Evolutionary conservation across 2,888 invertebrate species (phyloP).

Genomic region (Drosophila nigricruria): DNA sequence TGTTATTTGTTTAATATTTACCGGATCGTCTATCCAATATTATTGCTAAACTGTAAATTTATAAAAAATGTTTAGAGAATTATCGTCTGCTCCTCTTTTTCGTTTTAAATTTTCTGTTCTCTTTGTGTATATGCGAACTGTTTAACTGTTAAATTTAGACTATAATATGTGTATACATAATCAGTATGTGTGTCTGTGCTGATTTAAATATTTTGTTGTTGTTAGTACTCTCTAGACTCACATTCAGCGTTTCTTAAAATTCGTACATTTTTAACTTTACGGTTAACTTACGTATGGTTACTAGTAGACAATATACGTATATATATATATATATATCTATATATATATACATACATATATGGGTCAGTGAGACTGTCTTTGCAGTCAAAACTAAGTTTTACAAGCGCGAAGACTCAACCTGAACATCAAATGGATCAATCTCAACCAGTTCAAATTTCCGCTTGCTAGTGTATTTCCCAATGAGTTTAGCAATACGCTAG

Average conservation of each 20-base stretch:
- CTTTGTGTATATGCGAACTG: slow-evolving; percentile 30
- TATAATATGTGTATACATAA: slow-evolving; percentile 59
- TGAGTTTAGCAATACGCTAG: slow-evolving; percentile 25
- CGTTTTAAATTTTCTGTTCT: slow-evolving; percentile 15
- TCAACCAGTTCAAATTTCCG: slow-evolving; percentile 22
- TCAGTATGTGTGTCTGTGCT: slow-evolving; percentile 31
- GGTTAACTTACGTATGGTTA: slow-evolving; percentile 74
- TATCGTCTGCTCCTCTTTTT: slow-evolving; percentile 13
- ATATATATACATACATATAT: slow-evolving; percentile 9
- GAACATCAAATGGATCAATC: slow-evolving; percentile 27
- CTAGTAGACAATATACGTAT: slow-evolving; percentile 33
- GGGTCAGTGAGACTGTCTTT: slow-evolving; percentile 15
- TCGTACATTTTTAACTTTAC: slow-evolving; percentile 79
- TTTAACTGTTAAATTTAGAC: slow-evolving; percentile 56
- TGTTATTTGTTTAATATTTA: slow-evolving; percentile 17
- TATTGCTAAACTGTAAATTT: slow-evolving; percentile 62
- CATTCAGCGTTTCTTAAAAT: slow-evolving; percentile 82
- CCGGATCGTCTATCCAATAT: slow-evolving; percentile 22
- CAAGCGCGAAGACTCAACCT: slow-evolving; percentile 34
- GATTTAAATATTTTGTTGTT: slow-evolving; percentile 13
- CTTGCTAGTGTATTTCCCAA: slow-evolving; percentile 1
- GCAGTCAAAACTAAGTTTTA: slow-evolving; percentile 40
- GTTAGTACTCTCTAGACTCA: slow-evolving; percentile 76
- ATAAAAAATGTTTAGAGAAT: slow-evolving; percentile 57
- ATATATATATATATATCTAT: slow-evolving; percentile 14